A percentile compares a stretch with the other conserved stretches of the same genome.
Evolutionary conservation across 35 echinoderm and acorn worm species (phyloP).

Genomic region (Ptychodera flava): DNA sequence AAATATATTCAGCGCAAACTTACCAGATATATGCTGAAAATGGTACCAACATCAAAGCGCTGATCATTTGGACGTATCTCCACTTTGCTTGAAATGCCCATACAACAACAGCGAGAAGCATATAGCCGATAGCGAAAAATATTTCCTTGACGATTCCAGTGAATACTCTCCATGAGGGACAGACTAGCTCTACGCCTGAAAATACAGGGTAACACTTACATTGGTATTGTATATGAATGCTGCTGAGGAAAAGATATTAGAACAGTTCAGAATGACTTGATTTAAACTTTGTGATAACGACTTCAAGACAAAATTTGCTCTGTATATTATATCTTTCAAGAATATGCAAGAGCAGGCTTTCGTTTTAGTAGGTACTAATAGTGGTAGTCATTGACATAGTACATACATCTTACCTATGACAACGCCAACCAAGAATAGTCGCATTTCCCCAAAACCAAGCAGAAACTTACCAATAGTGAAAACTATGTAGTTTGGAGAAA

Average conservation of each 20-base stretch:
- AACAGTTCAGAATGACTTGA: not conserved
- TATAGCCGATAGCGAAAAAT: constrained; percentile 38
- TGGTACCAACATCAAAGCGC: constrained; percentile 7
- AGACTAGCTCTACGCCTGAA: constrained; percentile 35
- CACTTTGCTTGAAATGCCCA: constrained; percentile 34
- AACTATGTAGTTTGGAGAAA: constrained; percentile 19
- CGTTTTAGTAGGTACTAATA: not conserved
- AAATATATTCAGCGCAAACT: too few relatives aligned
- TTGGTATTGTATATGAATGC: too few relatives aligned
- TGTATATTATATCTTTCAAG: not conserved
- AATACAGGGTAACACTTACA: too few relatives aligned
- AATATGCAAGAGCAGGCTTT: not conserved
- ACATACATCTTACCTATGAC: constrained; percentile 44
- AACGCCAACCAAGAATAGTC: constrained; percentile 55
- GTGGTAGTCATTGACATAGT: not conserved
- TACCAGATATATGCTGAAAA: not conserved
- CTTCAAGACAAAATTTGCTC: not conserved
- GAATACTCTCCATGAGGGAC: constrained; percentile 36
- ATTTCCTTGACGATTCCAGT: constrained; percentile 20
- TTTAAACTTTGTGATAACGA: not conserved
- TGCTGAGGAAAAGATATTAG: too few relatives aligned
- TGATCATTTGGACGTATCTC: constrained; percentile 31
- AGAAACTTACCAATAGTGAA: constrained; percentile 24
- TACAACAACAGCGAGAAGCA: constrained; percentile 32
- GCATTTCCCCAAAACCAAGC: constrained; percentile 43